These are phyloP conservation scores for Drosophila athabasca DNA, from an alignment of 1,140 invertebrate species.

Conservation along the genomic window DNA sequence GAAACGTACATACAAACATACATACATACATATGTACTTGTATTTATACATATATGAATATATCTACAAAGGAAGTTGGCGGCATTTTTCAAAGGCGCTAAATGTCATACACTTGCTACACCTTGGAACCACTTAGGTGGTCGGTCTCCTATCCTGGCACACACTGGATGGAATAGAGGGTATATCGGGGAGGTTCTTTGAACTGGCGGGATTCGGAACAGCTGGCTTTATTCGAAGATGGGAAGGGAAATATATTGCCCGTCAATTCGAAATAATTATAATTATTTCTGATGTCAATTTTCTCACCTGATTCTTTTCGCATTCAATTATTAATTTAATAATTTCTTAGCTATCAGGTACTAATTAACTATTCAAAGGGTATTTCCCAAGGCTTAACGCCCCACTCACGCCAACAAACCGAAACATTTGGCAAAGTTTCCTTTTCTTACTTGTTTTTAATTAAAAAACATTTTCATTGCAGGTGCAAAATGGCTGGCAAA, in stretches of 20 bases:
- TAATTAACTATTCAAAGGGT: neutral
- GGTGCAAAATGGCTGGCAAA: constrained; percentile 73
- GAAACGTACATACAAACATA: constrained; percentile 12
- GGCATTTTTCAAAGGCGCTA: constrained; percentile 40
- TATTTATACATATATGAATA: constrained; percentile 14
- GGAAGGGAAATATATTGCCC: too few species aligned
- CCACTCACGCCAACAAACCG: neutral
- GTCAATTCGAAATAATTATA: too few species aligned
- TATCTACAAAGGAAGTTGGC: constrained; percentile 28
- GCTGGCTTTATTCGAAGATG: too few species aligned
- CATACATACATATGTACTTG: neutral
- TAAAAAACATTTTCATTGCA: constrained; percentile 63
- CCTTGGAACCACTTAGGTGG: constrained; percentile 25
- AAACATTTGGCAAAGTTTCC: constrained; percentile 28
- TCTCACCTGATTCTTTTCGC: too few species aligned
- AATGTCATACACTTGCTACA: constrained; percentile 49
- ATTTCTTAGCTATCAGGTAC: too few species aligned
- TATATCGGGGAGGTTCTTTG: neutral
- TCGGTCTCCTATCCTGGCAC: constrained; percentile 27
- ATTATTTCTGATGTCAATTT: too few species aligned
- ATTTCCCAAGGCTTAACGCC: neutral
- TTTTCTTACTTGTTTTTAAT: constrained; percentile 56
- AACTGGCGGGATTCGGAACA: too few species aligned
- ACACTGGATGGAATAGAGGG: constrained; percentile 14
- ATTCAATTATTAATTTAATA: neutral